Evolutionary conservation across 2,888 invertebrate species (phyloP).

Genomic region (Rotaria magnacalcarata): DNA sequence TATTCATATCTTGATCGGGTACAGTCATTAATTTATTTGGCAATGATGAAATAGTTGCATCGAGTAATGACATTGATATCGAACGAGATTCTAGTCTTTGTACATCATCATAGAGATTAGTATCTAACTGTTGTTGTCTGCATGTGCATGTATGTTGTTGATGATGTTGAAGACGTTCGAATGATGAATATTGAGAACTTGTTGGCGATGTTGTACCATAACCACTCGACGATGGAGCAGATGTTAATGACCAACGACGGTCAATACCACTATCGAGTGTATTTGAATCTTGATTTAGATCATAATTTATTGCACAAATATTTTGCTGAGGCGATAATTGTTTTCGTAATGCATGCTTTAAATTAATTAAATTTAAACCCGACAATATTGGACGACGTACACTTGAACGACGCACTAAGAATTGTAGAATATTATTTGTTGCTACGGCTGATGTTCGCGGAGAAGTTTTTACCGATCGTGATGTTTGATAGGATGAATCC

Average conservation of each 20-base stretch:
- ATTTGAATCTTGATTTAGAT: neutral
- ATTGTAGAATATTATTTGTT: neutral
- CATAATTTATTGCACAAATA: neutral
- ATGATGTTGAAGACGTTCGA: constrained; percentile 32
- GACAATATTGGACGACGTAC: neutral
- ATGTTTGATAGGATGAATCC: neutral
- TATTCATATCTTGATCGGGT: neutral
- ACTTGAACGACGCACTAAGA: neutral
- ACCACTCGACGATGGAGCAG: constrained; percentile 12
- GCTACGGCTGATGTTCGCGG: neutral
- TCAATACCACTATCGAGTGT: neutral
- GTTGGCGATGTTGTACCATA: constrained; percentile 32
- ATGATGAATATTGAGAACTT: constrained; percentile 27
- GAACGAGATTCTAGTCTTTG: constrained; percentile 19
- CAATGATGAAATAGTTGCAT: neutral
- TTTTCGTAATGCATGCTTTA: constrained; percentile 24
- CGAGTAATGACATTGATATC: constrained; percentile 11
- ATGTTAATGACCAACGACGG: constrained; percentile 34
- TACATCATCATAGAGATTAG: neutral
- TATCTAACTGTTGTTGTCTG: neutral
- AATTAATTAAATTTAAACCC: neutral
- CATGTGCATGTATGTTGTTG: constrained; percentile 21
- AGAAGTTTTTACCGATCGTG: neutral
- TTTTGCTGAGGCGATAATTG: neutral
- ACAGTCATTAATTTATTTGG: neutral